phyloP scores from a whole-genome alignment of 2,888 invertebrate species.

The Oscheius myriophilus region DNA sequence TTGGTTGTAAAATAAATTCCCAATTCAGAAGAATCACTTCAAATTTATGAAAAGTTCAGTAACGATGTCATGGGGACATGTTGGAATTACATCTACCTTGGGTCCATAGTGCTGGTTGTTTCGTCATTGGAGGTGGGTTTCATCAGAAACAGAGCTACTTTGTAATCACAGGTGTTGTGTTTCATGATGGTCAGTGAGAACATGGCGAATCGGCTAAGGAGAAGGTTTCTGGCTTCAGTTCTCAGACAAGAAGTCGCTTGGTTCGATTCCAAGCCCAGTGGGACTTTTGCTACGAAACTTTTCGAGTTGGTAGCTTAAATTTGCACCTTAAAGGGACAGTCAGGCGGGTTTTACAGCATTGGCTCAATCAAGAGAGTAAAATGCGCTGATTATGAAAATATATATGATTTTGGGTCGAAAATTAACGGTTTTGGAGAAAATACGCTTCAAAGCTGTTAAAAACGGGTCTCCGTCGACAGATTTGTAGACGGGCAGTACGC shows the following conservation, averaged over 20 bases:
- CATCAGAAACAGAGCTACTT: background rate
- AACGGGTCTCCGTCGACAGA: too few species aligned
- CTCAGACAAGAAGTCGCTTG: conserved; percentile 72
- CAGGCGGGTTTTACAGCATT: too few species aligned
- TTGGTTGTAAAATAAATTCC: background rate
- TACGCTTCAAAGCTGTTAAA: too few species aligned
- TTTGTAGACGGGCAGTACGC: too few species aligned
- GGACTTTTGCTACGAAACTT: conserved; percentile 73
- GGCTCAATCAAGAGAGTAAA: too few species aligned
- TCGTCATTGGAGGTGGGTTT: conserved; percentile 49
- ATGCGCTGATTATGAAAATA: too few species aligned
- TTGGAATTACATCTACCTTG: conserved; percentile 54
- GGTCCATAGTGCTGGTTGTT: conserved; percentile 46
- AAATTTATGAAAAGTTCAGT: conserved; percentile 7
- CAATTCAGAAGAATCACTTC: background rate
- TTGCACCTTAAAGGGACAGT: too few species aligned
- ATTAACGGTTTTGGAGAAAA: too few species aligned
- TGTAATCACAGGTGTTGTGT: conserved; percentile 66
- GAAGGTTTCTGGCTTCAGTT: conserved; percentile 70
- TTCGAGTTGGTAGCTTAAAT: conserved; percentile 74
- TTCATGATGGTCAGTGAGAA: conserved; percentile 72
- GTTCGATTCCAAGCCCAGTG: conserved; percentile 73
- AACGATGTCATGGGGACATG: conserved; percentile 33
- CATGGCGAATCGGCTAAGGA: conserved; percentile 73
- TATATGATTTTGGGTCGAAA: too few species aligned